These are phyloP conservation scores for Pelecanus crispus DNA, from an alignment of 2,113 vertebrate species.

Conservation along the genomic window DNA sequence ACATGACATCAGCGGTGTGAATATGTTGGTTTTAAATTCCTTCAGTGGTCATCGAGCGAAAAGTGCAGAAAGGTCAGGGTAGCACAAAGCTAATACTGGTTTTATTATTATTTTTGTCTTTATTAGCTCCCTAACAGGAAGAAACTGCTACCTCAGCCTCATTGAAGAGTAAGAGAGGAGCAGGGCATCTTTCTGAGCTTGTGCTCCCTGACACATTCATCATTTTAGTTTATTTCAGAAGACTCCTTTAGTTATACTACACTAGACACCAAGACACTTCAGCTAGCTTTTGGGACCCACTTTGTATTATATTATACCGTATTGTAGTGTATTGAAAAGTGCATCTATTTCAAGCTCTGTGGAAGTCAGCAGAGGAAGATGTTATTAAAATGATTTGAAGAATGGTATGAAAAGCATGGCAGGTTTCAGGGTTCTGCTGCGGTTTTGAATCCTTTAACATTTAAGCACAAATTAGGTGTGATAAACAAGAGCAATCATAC, in stretches of 20 bases:
- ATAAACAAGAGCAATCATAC: not conserved
- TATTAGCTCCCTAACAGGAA: not conserved
- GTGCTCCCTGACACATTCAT: not conserved
- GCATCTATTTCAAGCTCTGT: not conserved
- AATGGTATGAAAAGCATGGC: not conserved
- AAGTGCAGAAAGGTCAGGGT: not conserved
- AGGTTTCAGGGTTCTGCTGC: not conserved
- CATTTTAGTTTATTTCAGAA: not conserved
- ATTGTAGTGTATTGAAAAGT: not conserved
- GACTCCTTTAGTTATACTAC: not conserved
- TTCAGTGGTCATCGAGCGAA: not conserved
- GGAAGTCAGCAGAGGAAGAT: not conserved
- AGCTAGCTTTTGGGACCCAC: not conserved
- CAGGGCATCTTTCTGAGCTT: not conserved
- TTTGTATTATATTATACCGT: not conserved
- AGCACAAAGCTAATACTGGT: not conserved
- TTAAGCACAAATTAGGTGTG: not conserved
- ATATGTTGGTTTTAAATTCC: not conserved
- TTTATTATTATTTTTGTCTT: not conserved
- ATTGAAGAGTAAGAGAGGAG: not conserved
- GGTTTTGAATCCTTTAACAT: not conserved
- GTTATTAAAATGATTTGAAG: not conserved
- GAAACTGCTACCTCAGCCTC: not conserved
- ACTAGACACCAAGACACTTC: not conserved
- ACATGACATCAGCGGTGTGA: not conserved